phyloP scores from a whole-genome alignment of 2,888 invertebrate genomes.

The Cenopis cana region DNA sequence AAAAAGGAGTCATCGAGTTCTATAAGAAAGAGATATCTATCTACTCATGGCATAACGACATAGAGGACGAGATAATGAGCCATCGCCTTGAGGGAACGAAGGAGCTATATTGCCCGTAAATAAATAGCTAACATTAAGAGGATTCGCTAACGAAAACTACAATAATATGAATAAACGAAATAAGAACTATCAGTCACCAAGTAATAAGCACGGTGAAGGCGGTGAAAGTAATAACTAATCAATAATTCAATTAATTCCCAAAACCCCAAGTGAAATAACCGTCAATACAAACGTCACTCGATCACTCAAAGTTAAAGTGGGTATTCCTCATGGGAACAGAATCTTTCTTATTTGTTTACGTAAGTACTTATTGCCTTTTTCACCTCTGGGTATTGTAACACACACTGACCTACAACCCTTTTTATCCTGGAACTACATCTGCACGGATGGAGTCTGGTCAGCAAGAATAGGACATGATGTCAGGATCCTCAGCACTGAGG shows the following conservation, averaged over 20 bases:
- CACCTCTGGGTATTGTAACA: too few relatives aligned
- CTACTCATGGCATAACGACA: not conserved
- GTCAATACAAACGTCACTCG: not conserved
- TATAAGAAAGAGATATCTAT: not conserved
- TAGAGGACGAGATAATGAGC: not conserved
- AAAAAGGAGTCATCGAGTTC: too few relatives aligned
- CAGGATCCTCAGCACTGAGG: too few relatives aligned
- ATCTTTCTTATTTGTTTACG: not conserved
- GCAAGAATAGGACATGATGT: too few relatives aligned
- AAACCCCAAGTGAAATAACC: not conserved
- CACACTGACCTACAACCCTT: too few relatives aligned
- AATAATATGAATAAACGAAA: not conserved
- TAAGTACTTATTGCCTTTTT: not conserved
- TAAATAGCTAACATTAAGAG: not conserved
- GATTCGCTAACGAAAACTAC: not conserved
- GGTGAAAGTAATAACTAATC: slow-evolving; percentile 3
- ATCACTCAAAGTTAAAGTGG: slow-evolving; percentile 19
- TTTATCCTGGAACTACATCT: too few relatives aligned
- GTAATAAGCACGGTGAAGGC: not conserved
- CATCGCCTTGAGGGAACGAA: not conserved
- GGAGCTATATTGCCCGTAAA: not conserved
- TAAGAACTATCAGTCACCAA: not conserved
- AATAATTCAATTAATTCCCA: slow-evolving; percentile 2
- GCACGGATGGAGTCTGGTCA: too few relatives aligned
- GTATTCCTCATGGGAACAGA: slow-evolving; percentile 3